These are phyloP conservation scores for Sebastes cheni DNA, from an alignment of 2,797 vertebrate species.

Conservation along the genomic window DNA sequence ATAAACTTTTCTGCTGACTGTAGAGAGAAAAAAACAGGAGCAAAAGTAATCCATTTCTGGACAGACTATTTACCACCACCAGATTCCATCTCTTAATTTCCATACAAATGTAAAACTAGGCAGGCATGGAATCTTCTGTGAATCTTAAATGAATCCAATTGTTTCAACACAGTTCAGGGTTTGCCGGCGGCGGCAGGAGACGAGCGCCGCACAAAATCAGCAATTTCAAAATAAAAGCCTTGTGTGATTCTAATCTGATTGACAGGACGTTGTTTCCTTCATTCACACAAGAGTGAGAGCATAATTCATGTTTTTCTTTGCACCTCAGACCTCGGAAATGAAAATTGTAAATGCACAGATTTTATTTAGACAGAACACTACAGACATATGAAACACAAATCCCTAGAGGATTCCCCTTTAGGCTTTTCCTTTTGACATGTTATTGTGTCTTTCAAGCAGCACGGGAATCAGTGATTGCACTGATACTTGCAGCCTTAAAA, in stretches of 20 bases:
- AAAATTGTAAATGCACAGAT: slow-evolving; percentile 21
- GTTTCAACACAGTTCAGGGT: slow-evolving; percentile 73
- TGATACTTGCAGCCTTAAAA: neutral
- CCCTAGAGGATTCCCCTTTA: neutral
- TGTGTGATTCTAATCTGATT: slow-evolving; percentile 68
- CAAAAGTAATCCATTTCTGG: slow-evolving; percentile 69
- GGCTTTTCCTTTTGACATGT: neutral
- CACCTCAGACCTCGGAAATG: slow-evolving; percentile 32
- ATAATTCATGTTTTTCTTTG: slow-evolving; percentile 28
- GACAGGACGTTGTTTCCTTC: slow-evolving; percentile 54
- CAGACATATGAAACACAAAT: slow-evolving; percentile 8
- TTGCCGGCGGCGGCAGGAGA: slow-evolving; percentile 61
- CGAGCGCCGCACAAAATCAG: slow-evolving; percentile 69
- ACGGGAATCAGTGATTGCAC: neutral
- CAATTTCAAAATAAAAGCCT: slow-evolving; percentile 80
- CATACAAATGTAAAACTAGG: slow-evolving; percentile 84
- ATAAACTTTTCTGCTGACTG: slow-evolving; percentile 80
- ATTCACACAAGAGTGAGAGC: slow-evolving; percentile 27
- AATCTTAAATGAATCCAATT: slow-evolving; percentile 84
- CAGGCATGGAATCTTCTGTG: slow-evolving; percentile 78
- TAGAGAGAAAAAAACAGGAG: slow-evolving; percentile 35
- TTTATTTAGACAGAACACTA: neutral
- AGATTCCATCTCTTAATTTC: slow-evolving; percentile 86
- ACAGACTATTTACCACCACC: slow-evolving; percentile 77
- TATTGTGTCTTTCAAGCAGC: slow-evolving; percentile 20